Evolutionary conservation across 2,113 vertebrate genomes (phyloP).

Genomic region (Neoarius graeffei): DNA sequence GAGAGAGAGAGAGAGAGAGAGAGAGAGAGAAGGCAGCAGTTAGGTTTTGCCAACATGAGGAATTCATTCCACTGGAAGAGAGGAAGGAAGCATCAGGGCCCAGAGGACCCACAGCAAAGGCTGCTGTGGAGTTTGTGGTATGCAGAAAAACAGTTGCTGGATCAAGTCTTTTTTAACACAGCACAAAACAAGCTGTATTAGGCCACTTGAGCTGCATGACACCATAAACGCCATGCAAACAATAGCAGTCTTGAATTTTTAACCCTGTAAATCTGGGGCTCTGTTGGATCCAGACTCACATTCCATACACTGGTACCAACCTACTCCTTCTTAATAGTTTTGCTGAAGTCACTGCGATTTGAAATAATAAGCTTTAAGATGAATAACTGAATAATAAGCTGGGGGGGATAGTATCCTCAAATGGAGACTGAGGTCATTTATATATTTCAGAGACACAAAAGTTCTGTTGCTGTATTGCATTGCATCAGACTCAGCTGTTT

Average conservation of each 20-base stretch:
- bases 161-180: conserved; percentile 47
- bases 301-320: too few species aligned
- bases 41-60: conserved; percentile 60
- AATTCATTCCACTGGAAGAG: conserved; percentile 58
- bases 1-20: not conserved
- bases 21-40: not conserved
- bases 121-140: conserved; percentile 59
- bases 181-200: conserved; percentile 38
- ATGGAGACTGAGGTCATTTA: not conserved
- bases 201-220: conserved; percentile 15
- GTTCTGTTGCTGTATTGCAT: not conserved
- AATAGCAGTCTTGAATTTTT: conserved; percentile 3
- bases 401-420: not conserved
- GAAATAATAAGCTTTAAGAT: too few species aligned
- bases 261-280: not conserved
- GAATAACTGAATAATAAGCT: not conserved
- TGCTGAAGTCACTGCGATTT: not conserved
- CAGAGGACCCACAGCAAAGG: conserved; percentile 56
- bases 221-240: conserved; percentile 11
- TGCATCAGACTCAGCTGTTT: conserved; percentile 8
- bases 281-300: not conserved
- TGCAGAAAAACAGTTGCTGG: conserved; percentile 51
- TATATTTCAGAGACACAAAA: not conserved
- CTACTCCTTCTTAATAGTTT: not conserved
- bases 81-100: conserved; percentile 59